Conservation (phyloP, 2,797 vertebrate genomes). For the Lepilemur septentrionalis region DNA sequence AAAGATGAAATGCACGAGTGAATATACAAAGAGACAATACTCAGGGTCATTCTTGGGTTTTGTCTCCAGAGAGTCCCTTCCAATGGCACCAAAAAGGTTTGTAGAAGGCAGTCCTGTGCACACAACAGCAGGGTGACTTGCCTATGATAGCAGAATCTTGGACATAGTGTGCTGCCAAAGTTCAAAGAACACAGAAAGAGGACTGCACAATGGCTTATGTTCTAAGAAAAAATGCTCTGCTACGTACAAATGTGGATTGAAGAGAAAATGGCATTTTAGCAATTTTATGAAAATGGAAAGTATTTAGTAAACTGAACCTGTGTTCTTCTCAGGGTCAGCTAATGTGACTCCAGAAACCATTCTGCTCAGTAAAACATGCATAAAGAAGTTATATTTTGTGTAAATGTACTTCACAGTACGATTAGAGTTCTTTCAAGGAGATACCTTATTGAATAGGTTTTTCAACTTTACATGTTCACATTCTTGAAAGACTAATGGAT, state of each 20-base stretch:
- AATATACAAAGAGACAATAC: slow-evolving; percentile 60
- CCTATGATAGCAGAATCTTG: slow-evolving; percentile 31
- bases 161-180: background rate
- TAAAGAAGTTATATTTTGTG: slow-evolving; percentile 49
- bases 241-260: background rate
- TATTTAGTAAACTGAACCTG: slow-evolving; percentile 43
- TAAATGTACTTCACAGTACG: slow-evolving; percentile 46
- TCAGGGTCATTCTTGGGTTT: slow-evolving; percentile 40
- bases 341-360: slow-evolving; percentile 27
- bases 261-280: slow-evolving; percentile 39
- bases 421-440: slow-evolving; percentile 67
- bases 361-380: slow-evolving; percentile 48
- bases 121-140: slow-evolving; percentile 22
- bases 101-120: background rate
- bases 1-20: slow-evolving; percentile 56
- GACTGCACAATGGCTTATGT: slow-evolving; percentile 4
- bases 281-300: slow-evolving; percentile 46
- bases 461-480: slow-evolving; percentile 72
- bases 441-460: slow-evolving; percentile 65
- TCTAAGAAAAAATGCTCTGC: slow-evolving; percentile 48
- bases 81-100: slow-evolving; percentile 44
- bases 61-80: slow-evolving; percentile 52
- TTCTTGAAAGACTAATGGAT: slow-evolving; percentile 78
- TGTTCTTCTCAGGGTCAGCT: slow-evolving; percentile 45
- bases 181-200: slow-evolving; percentile 55